phyloP scores from a whole-genome alignment of 2,888 invertebrate genomes.

The Entomobrya multifasciata region DNA sequence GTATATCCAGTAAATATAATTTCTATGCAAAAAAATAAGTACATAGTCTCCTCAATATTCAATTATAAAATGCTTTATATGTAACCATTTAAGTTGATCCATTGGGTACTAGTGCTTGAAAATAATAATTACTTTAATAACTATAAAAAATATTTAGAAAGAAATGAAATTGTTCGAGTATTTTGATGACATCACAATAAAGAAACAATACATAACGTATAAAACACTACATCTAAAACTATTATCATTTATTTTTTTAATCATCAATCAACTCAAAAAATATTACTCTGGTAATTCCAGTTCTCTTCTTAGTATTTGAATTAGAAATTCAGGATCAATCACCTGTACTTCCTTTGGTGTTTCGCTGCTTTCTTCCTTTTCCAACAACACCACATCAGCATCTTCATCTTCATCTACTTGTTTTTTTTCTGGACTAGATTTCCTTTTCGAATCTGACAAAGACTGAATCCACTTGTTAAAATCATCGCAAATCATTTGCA shows the following conservation, averaged over 20 bases:
- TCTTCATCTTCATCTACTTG: background rate
- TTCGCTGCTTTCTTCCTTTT: no score
- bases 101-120: background rate
- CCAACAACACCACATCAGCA: no score
- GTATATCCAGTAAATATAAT: background rate
- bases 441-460: slow-evolving; percentile 7
- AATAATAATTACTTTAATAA: background rate
- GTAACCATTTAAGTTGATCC: background rate
- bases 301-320: slow-evolving; percentile 67
- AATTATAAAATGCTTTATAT: background rate
- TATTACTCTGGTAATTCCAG: slow-evolving; percentile 63
- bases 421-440: no score
- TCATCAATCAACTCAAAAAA: no score
- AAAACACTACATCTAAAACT: background rate
- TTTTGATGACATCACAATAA: slow-evolving; percentile 35
- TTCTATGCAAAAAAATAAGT: background rate
- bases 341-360: background rate
- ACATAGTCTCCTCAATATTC: background rate
- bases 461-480: slow-evolving; percentile 75
- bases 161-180: slow-evolving; percentile 27
- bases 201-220: background rate
- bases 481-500: slow-evolving; percentile 61
- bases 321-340: slow-evolving; percentile 64
- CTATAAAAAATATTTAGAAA: background rate
- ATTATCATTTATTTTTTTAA: background rate